phyloP scores from a whole-genome alignment of 1,140 invertebrate species.

The Rhizoglyphus robini region DNA sequence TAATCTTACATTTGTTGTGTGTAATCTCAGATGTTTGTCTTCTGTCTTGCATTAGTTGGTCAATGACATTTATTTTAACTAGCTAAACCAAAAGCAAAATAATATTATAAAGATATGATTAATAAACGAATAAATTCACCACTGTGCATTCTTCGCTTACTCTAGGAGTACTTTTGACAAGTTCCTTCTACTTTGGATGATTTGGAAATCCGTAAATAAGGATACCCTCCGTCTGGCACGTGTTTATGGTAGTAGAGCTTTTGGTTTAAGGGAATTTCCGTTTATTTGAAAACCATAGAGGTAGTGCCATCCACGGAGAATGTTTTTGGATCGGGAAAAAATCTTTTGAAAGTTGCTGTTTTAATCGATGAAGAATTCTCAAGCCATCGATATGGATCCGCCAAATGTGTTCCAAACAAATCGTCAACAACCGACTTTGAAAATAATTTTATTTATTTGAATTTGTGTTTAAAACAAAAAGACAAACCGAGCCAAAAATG shows the following conservation, averaged over 20 bases:
- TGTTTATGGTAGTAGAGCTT: slow-evolving; percentile 83
- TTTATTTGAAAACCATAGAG: slow-evolving; percentile 61
- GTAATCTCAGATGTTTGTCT: too few relatives aligned
- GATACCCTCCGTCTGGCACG: slow-evolving; percentile 71
- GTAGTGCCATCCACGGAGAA: slow-evolving; percentile 86
- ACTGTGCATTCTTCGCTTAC: slow-evolving; percentile 72
- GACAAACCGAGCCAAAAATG: too few relatives aligned
- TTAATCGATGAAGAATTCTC: slow-evolving; percentile 86
- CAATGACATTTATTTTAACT: too few relatives aligned
- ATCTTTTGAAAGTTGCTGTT: slow-evolving; percentile 70
- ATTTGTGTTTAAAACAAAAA: too few relatives aligned
- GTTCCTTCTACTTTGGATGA: slow-evolving; percentile 71
- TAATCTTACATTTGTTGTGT: too few relatives aligned
- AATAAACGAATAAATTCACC: slow-evolving; percentile 57
- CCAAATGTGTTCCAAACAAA: slow-evolving; percentile 7
- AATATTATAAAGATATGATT: too few relatives aligned
- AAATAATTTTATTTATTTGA: too few relatives aligned
- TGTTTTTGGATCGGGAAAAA: slow-evolving; percentile 90
- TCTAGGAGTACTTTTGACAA: background rate
- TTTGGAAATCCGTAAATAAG: slow-evolving; percentile 79
- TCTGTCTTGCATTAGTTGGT: too few relatives aligned
- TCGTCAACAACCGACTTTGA: background rate
- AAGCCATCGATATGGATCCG: slow-evolving; percentile 88
- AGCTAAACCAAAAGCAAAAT: too few relatives aligned
- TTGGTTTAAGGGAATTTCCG: slow-evolving; percentile 67